Percentiles rank a stretch among this genome's conserved stretches.
phyloP scores from a whole-genome alignment of 2,797 vertebrate genomes.

The Lithobates pipiens region DNA sequence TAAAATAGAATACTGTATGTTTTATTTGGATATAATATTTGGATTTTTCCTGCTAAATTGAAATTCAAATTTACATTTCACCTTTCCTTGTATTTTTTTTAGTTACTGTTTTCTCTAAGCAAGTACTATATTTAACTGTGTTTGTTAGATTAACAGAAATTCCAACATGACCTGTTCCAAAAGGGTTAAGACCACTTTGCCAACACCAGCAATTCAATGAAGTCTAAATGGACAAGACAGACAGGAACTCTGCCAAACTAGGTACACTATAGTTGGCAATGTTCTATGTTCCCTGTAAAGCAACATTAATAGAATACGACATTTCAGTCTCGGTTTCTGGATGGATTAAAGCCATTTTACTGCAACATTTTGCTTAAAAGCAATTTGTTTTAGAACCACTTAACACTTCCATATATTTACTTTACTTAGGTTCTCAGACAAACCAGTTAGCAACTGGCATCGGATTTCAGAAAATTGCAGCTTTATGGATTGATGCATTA shows the following conservation, averaged over 20 bases:
- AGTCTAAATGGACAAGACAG: constrained; percentile 53
- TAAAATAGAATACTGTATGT: background rate
- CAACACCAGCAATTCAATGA: constrained; percentile 30
- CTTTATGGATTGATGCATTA: background rate
- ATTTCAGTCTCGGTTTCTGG: constrained; percentile 59
- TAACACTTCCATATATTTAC: constrained; percentile 51
- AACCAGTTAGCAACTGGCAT: background rate
- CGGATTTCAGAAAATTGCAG: background rate
- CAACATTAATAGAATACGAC: constrained; percentile 44
- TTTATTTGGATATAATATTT: constrained; percentile 9
- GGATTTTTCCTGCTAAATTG: background rate
- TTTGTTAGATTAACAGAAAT: constrained; percentile 57
- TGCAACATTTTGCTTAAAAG: constrained; percentile 55
- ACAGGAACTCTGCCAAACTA: constrained; percentile 57
- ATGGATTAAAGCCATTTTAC: constrained; percentile 39
- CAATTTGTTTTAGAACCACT: constrained; percentile 46
- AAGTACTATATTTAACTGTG: constrained; percentile 42
- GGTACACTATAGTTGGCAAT: constrained; percentile 63
- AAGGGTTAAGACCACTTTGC: constrained; percentile 49
- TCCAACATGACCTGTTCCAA: constrained; percentile 36
- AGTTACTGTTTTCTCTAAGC: background rate
- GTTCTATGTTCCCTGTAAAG: constrained; percentile 60
- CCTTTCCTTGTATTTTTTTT: background rate
- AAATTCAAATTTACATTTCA: background rate
- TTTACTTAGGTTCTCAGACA: constrained; percentile 25